These are phyloP conservation scores for Heterotilapia buettikoferi DNA, from an alignment of 2,113 vertebrate genomes.

Conservation along the genomic window DNA sequence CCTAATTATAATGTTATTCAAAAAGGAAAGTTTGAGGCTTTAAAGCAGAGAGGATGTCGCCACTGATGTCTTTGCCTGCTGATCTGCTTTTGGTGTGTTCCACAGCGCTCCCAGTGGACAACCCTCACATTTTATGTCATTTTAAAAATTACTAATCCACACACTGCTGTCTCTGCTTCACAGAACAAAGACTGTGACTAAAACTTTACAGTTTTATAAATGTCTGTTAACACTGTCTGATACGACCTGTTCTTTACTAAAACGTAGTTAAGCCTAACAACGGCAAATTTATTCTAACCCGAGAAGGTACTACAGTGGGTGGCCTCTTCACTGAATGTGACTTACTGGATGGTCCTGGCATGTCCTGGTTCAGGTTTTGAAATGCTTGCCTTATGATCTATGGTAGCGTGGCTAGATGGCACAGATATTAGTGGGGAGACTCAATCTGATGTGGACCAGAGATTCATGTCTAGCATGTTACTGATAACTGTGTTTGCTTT, in stretches of 20 bases:
- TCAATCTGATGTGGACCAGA: background rate
- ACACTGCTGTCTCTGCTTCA: background rate
- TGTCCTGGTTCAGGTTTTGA: background rate
- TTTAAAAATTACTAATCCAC: background rate
- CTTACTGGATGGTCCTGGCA: background rate
- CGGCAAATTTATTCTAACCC: background rate
- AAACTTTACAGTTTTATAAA: background rate
- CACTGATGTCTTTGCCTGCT: background rate
- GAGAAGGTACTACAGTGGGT: background rate
- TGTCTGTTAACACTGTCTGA: background rate
- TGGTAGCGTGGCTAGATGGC: background rate
- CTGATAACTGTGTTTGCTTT: background rate
- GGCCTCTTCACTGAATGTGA: background rate
- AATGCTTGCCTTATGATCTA: background rate
- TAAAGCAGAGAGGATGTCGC: background rate
- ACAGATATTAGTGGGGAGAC: background rate
- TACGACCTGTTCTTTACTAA: background rate
- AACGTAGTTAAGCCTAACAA: background rate
- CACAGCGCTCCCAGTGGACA: background rate
- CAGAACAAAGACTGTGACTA: background rate
- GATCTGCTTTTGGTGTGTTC: background rate
- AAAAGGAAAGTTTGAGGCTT: background rate
- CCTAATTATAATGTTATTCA: background rate
- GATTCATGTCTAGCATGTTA: background rate
- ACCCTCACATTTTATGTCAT: background rate